These are phyloP conservation scores for Halocaridina rubra DNA, from an alignment of 2,888 invertebrate species.

Conservation along the genomic window DNA sequence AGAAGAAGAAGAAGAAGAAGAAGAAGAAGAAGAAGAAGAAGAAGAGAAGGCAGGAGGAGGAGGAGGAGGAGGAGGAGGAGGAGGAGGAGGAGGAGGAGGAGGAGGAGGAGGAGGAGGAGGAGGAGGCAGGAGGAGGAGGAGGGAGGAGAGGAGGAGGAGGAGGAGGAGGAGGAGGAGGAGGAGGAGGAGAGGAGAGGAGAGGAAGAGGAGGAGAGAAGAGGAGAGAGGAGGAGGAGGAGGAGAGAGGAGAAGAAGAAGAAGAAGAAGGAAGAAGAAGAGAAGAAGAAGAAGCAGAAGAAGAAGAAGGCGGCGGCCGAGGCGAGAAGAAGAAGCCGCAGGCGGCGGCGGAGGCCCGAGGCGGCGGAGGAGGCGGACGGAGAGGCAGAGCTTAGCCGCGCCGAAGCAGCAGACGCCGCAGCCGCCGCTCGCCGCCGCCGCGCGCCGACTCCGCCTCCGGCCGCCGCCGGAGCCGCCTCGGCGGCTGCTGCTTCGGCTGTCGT, in stretches of 20 bases:
- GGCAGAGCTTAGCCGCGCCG: no score
- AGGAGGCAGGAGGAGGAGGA: no score
- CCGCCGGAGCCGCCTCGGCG: no score
- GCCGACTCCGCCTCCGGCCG: no score
- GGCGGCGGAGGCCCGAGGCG: no score
- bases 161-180: neutral
- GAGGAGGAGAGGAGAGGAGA: neutral
- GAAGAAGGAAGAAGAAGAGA: neutral
- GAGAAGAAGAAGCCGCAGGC: no score
- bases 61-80: neutral
- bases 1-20: neutral
- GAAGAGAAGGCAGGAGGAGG: neutral
- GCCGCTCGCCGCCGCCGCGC: no score
- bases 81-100: neutral
- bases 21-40: neutral
- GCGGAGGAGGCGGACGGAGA: no score
- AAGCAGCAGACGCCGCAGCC: no score
- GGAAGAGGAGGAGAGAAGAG: neutral
- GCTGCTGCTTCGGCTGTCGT: no score
- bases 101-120: neutral
- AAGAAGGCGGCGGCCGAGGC: no score
- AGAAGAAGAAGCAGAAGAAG: neutral
- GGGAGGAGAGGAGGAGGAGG: neutral
- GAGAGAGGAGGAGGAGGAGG: no score
- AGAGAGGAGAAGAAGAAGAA: neutral